phyloP scores from a whole-genome alignment of 2,113 vertebrate species.

The Patagioenas fasciata region DNA sequence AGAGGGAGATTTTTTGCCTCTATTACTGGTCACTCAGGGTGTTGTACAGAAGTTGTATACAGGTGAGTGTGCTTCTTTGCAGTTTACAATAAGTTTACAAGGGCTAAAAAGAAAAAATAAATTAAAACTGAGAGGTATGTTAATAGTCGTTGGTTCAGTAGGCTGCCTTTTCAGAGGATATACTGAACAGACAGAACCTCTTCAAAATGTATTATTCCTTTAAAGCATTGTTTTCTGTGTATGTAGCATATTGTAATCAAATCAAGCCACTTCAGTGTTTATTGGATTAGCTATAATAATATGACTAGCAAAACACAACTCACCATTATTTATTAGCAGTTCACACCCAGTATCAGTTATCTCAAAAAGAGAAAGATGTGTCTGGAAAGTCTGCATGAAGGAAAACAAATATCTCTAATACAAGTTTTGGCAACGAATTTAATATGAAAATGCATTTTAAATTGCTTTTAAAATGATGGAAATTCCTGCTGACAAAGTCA shows the following conservation, averaged over 20 bases:
- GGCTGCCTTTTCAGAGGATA: neutral
- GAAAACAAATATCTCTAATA: conserved; percentile 19
- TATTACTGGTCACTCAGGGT: neutral
- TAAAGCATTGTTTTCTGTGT: neutral
- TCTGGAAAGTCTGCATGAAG: neutral
- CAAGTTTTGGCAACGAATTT: conserved; percentile 4
- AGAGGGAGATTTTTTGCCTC: neutral
- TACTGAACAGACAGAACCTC: neutral
- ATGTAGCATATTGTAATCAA: neutral
- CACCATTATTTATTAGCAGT: neutral
- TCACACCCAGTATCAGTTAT: neutral
- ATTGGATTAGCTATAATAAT: conserved; percentile 7
- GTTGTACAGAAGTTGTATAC: neutral
- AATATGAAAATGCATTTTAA: conserved; percentile 53
- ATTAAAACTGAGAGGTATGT: neutral
- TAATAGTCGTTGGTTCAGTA: neutral
- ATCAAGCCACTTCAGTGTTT: neutral
- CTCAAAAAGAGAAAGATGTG: neutral
- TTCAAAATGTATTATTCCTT: neutral
- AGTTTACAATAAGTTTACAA: neutral
- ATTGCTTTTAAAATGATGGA: conserved; percentile 22
- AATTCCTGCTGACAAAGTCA: conserved; percentile 56
- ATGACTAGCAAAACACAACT: neutral
- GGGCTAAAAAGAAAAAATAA: neutral
- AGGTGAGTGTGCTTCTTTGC: neutral